Evolutionary conservation across 1,140 invertebrate species (phyloP).

Genomic region (Periplaneta americana): DNA sequence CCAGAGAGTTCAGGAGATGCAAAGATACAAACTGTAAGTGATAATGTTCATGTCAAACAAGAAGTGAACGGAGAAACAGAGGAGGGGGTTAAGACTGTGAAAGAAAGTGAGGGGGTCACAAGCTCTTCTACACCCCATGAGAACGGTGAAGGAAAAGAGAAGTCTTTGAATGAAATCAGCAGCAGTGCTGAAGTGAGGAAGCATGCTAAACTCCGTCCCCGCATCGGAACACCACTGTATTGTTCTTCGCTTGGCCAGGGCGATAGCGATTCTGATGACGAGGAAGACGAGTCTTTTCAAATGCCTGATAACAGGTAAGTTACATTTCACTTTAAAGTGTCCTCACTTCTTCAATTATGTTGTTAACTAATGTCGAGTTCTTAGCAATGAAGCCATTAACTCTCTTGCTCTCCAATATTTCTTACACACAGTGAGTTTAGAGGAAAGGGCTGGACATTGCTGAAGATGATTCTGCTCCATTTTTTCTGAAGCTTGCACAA

Average conservation of each 20-base stretch:
- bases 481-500: too few relatives aligned
- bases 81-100: constrained; percentile 5
- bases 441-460: too few relatives aligned
- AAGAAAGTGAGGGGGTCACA: constrained; percentile 25
- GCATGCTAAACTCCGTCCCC: not conserved
- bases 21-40: not conserved
- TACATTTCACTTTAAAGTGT: too few relatives aligned
- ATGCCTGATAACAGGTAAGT: constrained; percentile 20
- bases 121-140: constrained; percentile 37
- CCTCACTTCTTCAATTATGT: too few relatives aligned
- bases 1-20: not conserved
- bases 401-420: too few relatives aligned
- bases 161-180: not conserved
- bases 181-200: not conserved
- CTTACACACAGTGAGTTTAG: too few relatives aligned
- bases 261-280: constrained; percentile 42
- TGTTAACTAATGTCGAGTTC: too few relatives aligned
- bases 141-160: constrained; percentile 39
- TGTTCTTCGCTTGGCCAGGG: constrained; percentile 36
- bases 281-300: constrained; percentile 38
- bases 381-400: too few relatives aligned
- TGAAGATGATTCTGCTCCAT: too few relatives aligned
- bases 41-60: constrained; percentile 1
- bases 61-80: constrained; percentile 15
- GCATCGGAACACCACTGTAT: constrained; percentile 26